Evolutionary conservation across 2,797 vertebrate genomes (phyloP), one percentile per base, ranked within the genome.

Genomic region (Amblyraja radiata): DNA sequence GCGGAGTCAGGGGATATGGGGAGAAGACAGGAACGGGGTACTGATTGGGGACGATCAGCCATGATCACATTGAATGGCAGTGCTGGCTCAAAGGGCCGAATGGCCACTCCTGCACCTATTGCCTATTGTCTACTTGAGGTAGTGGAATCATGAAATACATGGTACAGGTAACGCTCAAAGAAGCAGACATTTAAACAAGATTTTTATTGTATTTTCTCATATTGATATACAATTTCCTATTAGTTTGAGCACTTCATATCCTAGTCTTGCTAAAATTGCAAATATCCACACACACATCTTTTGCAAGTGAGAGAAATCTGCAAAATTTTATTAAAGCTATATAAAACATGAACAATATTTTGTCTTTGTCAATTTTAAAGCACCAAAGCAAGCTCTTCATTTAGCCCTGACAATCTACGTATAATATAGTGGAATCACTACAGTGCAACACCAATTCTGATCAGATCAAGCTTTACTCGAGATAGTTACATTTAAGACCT

Each of bases 381-480:
- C 90, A 92, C 39, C 71, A 39, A 54, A 71, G 25, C 39, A 92
- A 92, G 90, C 71, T 92, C 71, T 54, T 54, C 71, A 91, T 74
- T 74, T 92, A 76, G 39, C 90, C 90, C 71, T 21, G 39, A 65
- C 63, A 91, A 21, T 91, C 73, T 92, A 92, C 84, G 21, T 76
- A 74, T 13, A 90, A 90, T 74, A 91, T 92, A 76, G 71, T 92
- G 71, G 90, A 92, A 92, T 92, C 46, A 92, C 25, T 92, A 76
- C 71, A 92, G 39, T 76, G 90, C 71, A 76, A 92, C 71, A 92
- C 28, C 71, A 92, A 58, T 63, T 92, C 71, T 92, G 21, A 28
- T 76, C n/a, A 28, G 88, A 71, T 90, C 65, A 90, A 90, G 36
- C 21, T 32, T 90, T 90, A 32, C 84, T 88, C n/a, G 68, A 88